A percentile compares a stretch with the other conserved stretches of the same genome.
phyloP scores from a whole-genome alignment of 2,888 invertebrate genomes.

The Cheilosia urbana region DNA sequence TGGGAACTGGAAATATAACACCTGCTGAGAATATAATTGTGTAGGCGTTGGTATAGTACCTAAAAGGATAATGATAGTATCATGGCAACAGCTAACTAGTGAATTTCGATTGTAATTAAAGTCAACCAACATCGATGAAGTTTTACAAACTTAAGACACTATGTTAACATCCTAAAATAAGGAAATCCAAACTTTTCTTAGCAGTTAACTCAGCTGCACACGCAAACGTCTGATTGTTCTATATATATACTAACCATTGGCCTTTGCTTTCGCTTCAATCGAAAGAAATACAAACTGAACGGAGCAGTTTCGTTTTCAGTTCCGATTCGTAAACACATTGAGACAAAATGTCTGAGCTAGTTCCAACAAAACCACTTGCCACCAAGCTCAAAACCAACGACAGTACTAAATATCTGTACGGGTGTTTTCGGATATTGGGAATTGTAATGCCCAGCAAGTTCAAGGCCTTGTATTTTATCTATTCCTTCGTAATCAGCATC shows the following conservation, averaged over 20 bases:
- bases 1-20: conserved; percentile 1
- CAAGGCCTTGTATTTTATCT: conserved; percentile 75
- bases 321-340: background rate
- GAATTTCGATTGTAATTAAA: background rate
- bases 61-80: background rate
- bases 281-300: background rate
- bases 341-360: background rate
- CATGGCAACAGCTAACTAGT: background rate
- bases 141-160: background rate
- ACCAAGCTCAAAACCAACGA: conserved; percentile 33
- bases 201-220: background rate
- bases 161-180: background rate
- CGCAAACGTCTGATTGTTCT: background rate
- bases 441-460: conserved; percentile 61
- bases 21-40: background rate
- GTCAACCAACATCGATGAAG: no score
- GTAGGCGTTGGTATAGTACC: no score
- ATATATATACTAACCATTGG: background rate
- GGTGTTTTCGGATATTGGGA: conserved; percentile 20
- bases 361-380: conserved; percentile 4
- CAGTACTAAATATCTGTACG: conserved; percentile 19
- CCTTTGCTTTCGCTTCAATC: background rate
- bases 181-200: background rate
- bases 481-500: conserved; percentile 76
- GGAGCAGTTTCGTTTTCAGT: background rate